Percentiles rank a stretch among this genome's conserved stretches.
phyloP scores from a whole-genome alignment of 2,113 vertebrate species.

The Spilogale gracilis region DNA sequence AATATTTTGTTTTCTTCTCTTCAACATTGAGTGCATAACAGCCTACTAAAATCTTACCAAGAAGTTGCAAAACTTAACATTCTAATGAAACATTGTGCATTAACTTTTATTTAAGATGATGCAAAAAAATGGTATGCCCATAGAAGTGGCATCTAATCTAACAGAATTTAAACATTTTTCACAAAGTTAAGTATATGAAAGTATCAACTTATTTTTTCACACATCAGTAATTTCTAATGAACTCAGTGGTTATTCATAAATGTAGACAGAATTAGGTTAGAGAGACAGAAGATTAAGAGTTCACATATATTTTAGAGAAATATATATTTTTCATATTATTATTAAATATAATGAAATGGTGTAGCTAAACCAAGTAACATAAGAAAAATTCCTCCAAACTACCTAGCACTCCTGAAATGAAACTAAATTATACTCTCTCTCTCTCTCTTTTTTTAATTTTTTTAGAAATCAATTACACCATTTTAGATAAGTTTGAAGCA shows the following conservation, averaged over 20 bases:
- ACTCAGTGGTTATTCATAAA: not conserved
- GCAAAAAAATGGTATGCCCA: not conserved
- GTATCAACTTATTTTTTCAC: conserved; percentile 20
- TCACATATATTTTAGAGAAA: not conserved
- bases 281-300: not conserved
- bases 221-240: conserved; percentile 17
- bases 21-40: not conserved
- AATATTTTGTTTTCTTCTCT: not conserved
- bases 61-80: not conserved
- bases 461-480: not conserved
- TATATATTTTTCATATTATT: not conserved
- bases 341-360: not conserved
- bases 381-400: not conserved
- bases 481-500: not conserved
- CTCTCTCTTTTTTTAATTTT: not conserved
- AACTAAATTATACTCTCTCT: not conserved
- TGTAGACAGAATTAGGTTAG: not conserved
- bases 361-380: not conserved
- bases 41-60: not conserved
- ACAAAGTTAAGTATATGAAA: not conserved
- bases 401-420: not conserved
- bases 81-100: not conserved
- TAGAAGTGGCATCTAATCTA: not conserved
- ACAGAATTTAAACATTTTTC: not conserved
- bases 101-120: conserved; percentile 33